phyloP scores from a whole-genome alignment of 2,797 vertebrate species.

The Psittacula echo region DNA sequence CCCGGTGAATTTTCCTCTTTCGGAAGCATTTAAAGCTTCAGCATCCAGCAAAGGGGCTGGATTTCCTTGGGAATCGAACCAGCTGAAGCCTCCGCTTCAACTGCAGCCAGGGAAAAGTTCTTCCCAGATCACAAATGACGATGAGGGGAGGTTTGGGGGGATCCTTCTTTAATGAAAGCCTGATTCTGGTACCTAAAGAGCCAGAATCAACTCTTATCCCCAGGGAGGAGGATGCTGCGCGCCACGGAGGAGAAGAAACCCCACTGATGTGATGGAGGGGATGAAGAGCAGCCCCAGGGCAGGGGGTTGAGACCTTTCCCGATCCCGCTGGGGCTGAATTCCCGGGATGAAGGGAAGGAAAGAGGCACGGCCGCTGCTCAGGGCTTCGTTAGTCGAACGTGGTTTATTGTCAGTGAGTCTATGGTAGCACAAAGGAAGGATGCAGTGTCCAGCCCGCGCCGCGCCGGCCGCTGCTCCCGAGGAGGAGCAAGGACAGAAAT shows the following conservation, averaged over 20 bases:
- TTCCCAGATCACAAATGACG: background rate
- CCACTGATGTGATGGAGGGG: background rate
- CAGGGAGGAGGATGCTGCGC: background rate
- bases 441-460: background rate
- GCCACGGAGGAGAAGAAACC: background rate
- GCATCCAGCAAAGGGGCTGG: background rate
- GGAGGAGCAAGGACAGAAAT: background rate
- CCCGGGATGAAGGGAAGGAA: background rate
- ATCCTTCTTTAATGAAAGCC: background rate
- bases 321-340: background rate
- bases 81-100: background rate
- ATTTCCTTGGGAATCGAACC: background rate
- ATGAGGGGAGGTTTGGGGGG: fast-evolving
- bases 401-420: slow-evolving; percentile 13
- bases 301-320: background rate
- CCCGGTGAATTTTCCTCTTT: background rate
- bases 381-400: background rate
- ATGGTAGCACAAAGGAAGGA: background rate
- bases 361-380: background rate
- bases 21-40: background rate
- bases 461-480: background rate
- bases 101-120: background rate
- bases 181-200: background rate
- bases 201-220: background rate
- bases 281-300: background rate